Percentiles rank a stretch among this genome's conserved stretches.
These are phyloP conservation scores for Macrosteles quadrilineatus DNA, from an alignment of 1,140 invertebrate genomes.

Conservation along the genomic window DNA sequence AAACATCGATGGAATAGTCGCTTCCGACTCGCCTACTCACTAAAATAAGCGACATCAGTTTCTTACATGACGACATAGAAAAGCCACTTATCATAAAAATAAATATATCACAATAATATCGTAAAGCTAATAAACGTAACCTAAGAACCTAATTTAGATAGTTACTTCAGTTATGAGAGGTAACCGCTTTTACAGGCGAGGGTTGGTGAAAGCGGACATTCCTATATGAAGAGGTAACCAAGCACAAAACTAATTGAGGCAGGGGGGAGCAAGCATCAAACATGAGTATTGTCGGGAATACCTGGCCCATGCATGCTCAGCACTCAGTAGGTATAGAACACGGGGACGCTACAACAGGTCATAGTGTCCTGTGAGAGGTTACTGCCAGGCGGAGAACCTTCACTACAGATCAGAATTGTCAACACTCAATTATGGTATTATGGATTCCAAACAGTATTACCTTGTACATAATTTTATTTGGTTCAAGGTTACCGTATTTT, in stretches of 20 bases:
- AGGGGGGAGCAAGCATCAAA: constrained; percentile 2
- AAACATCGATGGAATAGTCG: constrained; percentile 16
- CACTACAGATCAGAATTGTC: no score
- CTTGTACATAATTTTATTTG: no score
- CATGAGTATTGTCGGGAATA: constrained; percentile 15
- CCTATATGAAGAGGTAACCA: not conserved
- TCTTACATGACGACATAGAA: not conserved
- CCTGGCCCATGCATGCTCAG: constrained; percentile 27
- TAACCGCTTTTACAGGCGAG: not conserved
- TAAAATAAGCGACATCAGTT: not conserved
- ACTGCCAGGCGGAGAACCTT: not conserved
- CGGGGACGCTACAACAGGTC: not conserved
- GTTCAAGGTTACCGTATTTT: no score
- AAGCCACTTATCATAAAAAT: constrained; percentile 17
- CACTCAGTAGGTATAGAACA: not conserved
- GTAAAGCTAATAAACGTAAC: constrained; percentile 9
- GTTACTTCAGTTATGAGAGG: not conserved
- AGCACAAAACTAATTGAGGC: not conserved
- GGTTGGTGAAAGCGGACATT: not conserved
- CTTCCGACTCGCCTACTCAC: constrained; percentile 14
- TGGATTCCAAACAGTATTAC: no score
- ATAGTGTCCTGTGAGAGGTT: not conserved
- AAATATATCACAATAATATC: constrained; percentile 18
- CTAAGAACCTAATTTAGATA: not conserved
- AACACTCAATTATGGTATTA: no score